Conservation (phyloP, 2,113 vertebrate species). For the Pantherophis guttatus region DNA sequence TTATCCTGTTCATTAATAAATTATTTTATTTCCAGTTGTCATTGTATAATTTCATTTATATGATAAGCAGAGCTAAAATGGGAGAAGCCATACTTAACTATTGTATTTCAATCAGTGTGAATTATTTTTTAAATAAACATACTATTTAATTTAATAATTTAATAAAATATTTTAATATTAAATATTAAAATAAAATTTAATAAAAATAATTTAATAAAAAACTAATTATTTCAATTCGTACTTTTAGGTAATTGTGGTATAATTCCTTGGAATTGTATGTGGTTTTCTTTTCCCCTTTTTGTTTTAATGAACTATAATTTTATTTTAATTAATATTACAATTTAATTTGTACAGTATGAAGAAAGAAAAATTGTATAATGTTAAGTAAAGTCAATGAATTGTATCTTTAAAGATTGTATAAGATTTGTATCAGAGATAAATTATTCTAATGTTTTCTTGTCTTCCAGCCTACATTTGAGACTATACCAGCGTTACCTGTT, state of each 20-base stretch:
- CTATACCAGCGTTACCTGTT: slow-evolving; percentile 64
- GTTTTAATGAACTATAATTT: neutral
- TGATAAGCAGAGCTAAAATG: neutral
- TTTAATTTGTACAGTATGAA: neutral
- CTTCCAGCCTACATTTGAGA: slow-evolving; percentile 70
- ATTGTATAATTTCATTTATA: neutral
- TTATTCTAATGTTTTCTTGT: slow-evolving; percentile 47
- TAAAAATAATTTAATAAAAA: neutral
- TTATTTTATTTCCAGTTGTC: neutral
- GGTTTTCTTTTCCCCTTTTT: neutral
- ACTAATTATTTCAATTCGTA: neutral
- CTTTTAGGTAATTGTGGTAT: neutral
- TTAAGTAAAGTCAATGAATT: neutral
- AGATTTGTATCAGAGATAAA: neutral
- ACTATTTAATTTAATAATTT: too few species aligned
- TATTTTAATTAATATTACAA: neutral
- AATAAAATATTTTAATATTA: too few species aligned
- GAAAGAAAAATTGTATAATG: neutral
- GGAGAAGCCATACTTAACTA: neutral
- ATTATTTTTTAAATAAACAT: neutral
- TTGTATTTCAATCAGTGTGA: neutral
- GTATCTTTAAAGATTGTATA: neutral
- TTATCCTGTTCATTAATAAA: neutral
- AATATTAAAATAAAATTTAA: too few species aligned
- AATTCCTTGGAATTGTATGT: neutral